These are phyloP conservation scores for Erebia palarica DNA, from an alignment of 2,888 invertebrate species.

Conservation along the genomic window DNA sequence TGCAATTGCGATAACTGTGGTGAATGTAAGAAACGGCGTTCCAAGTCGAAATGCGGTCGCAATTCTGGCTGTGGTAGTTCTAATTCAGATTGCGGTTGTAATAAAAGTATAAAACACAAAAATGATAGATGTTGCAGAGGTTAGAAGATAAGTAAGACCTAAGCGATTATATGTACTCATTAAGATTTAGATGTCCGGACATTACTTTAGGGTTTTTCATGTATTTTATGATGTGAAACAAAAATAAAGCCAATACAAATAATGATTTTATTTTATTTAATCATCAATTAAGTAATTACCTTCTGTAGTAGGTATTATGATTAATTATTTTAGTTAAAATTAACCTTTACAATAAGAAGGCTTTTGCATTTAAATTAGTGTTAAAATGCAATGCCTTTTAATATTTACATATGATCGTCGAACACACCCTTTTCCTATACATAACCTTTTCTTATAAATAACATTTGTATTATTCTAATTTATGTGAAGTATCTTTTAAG, in stretches of 20 bases:
- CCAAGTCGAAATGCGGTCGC: conserved; percentile 31
- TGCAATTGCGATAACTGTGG: conserved; percentile 19
- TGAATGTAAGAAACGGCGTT: conserved; percentile 19
- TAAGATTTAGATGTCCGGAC: not conserved
- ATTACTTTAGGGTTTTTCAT: not conserved
- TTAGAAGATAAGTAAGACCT: not conserved
- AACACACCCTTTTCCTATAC: no score
- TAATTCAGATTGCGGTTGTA: conserved; percentile 28
- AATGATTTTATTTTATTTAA: not conserved
- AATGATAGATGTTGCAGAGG: conserved; percentile 19
- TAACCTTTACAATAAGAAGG: no score
- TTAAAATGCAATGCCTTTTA: no score
- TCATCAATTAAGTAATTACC: not conserved
- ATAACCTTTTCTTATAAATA: no score
- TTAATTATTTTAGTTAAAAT: no score
- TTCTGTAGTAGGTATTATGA: not conserved
- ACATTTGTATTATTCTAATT: no score
- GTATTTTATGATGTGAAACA: not conserved
- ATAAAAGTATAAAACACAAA: conserved; percentile 34
- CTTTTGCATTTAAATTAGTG: no score
- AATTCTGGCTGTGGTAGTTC: conserved; percentile 21
- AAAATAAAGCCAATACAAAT: not conserved
- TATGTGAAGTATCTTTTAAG: no score
- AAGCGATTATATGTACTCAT: not conserved
- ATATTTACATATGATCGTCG: no score